phyloP scores from a whole-genome alignment of 2,113 vertebrate species.

The Excalfactoria chinensis region DNA sequence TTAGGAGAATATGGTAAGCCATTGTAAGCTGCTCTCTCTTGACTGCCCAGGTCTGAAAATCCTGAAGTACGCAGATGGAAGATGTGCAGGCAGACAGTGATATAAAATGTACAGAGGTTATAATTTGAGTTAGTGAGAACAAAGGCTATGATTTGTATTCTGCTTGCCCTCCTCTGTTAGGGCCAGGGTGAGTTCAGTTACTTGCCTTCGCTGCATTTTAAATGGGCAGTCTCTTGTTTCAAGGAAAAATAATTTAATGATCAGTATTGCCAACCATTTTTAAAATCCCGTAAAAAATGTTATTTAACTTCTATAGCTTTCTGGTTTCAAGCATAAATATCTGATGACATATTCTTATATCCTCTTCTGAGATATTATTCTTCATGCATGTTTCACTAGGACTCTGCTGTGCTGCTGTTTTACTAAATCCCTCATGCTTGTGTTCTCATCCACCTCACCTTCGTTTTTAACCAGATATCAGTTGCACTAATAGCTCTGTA shows the following conservation, averaged over 20 bases:
- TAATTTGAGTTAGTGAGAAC: background rate
- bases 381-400: background rate
- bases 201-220: background rate
- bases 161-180: background rate
- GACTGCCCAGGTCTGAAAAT: background rate
- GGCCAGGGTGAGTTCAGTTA: background rate
- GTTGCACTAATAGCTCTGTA: constrained; percentile 28
- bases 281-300: background rate
- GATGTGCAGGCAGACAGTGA: background rate
- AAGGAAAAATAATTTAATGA: background rate
- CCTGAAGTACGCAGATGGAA: background rate
- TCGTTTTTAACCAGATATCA: constrained; percentile 35
- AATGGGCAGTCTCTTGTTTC: background rate
- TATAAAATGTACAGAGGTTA: background rate
- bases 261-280: background rate
- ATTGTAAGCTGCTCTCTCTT: background rate
- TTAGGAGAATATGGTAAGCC: background rate
- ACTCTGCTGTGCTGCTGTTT: background rate
- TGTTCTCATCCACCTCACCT: background rate
- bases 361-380: background rate
- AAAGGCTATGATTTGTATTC: background rate
- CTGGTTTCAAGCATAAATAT: background rate
- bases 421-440: constrained; percentile 9
- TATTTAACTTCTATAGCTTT: background rate
- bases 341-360: background rate